Evolutionary conservation across 1,140 invertebrate genomes (phyloP).

Genomic region (Tetranychus urticae): DNA sequence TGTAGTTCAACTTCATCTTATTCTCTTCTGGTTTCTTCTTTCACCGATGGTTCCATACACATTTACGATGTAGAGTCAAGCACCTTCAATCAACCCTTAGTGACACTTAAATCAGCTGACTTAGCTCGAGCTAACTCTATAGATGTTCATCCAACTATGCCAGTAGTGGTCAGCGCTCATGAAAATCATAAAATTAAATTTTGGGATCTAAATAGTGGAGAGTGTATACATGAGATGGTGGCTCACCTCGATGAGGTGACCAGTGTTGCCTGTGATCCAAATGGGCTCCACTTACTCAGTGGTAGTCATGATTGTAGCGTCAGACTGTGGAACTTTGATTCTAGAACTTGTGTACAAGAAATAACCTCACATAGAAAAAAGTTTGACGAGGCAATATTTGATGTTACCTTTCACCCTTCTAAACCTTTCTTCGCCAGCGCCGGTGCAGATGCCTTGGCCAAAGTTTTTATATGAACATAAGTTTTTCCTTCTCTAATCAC

Average conservation of each 20-base stretch:
- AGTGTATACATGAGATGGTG: slow-evolving; percentile 88
- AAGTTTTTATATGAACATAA: slow-evolving; percentile 22
- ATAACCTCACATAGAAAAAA: slow-evolving; percentile 98
- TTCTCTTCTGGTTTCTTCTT: slow-evolving; percentile 5
- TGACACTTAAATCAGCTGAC: slow-evolving; percentile 17
- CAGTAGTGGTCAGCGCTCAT: slow-evolving; percentile 83
- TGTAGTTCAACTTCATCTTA: not conserved
- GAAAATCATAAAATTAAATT: slow-evolving; percentile 94
- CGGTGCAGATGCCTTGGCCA: slow-evolving; percentile 90
- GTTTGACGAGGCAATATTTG: slow-evolving; percentile 95
- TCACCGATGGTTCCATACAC: slow-evolving; percentile 8
- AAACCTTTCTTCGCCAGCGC: slow-evolving; percentile 95
- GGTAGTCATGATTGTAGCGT: slow-evolving; percentile 97
- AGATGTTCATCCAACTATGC: slow-evolving; percentile 82
- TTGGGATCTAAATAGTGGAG: slow-evolving; percentile 77
- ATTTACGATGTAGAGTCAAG: slow-evolving; percentile 61
- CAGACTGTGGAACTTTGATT: slow-evolving; percentile 95
- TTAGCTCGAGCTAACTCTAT: slow-evolving; percentile 51
- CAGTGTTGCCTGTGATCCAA: slow-evolving; percentile 87
- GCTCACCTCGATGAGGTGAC: slow-evolving; percentile 96
- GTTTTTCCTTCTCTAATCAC: too few relatives aligned
- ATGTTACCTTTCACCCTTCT: slow-evolving; percentile 95
- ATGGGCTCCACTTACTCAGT: slow-evolving; percentile 89
- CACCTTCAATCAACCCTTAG: not conserved
- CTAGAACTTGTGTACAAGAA: slow-evolving; percentile 94